These are phyloP conservation scores for Cheirogaleus major DNA, from an alignment of 2,797 vertebrate species.

Conservation along the genomic window DNA sequence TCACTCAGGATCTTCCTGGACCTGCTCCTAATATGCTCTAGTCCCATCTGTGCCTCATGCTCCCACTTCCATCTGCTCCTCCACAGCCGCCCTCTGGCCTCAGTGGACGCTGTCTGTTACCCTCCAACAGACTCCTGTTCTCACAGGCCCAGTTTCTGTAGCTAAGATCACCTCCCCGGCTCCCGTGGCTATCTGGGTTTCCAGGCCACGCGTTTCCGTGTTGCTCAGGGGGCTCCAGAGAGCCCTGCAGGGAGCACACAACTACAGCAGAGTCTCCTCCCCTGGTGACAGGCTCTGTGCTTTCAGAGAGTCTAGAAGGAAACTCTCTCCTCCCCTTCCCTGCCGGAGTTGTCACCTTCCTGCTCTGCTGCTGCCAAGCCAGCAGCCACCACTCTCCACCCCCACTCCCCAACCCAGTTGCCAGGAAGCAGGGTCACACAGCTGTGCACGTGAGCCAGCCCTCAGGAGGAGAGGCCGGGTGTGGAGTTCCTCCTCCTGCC, in stretches of 20 bases:
- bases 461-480: background rate
- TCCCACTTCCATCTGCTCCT: background rate
- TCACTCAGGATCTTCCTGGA: background rate
- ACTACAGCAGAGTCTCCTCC: background rate
- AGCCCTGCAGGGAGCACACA: background rate
- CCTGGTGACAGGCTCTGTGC: background rate
- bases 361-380: background rate
- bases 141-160: background rate
- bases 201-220: background rate
- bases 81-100: background rate
- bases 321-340: background rate
- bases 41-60: background rate
- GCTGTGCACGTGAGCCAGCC: constrained; percentile 75
- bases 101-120: background rate
- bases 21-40: background rate
- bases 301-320: background rate
- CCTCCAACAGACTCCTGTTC: background rate
- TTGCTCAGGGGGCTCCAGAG: background rate
- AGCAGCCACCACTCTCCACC: background rate
- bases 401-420: background rate
- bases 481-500: constrained; percentile 79
- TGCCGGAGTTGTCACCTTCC: background rate
- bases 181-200: constrained; percentile 37
- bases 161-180: background rate
- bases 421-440: constrained; percentile 56